Evolutionary conservation across 2,888 invertebrate genomes (phyloP).

Genomic region (Prenolepis imparis): DNA sequence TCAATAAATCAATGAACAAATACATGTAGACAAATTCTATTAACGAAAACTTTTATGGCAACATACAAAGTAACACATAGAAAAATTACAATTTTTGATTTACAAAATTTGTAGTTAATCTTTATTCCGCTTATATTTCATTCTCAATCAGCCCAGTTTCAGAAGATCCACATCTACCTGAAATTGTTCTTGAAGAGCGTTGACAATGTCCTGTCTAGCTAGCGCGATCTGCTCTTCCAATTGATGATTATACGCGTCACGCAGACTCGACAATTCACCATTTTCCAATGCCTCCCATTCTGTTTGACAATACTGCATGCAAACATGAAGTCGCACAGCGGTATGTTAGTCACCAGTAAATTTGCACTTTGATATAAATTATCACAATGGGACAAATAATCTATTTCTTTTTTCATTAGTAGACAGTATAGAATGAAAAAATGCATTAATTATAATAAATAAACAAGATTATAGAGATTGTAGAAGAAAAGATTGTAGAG

Average conservation of each 20-base stretch:
- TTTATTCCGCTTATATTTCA: slow-evolving; percentile 20
- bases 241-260: slow-evolving; percentile 82
- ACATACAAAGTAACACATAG: neutral
- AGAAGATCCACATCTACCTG: slow-evolving; percentile 88
- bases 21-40: neutral
- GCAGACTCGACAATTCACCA: slow-evolving; percentile 82
- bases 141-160: slow-evolving; percentile 11
- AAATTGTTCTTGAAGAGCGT: slow-evolving; percentile 91
- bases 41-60: neutral
- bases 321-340: slow-evolving; percentile 76
- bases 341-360: slow-evolving; percentile 72
- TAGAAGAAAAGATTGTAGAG: neutral
- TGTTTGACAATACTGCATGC: slow-evolving; percentile 85
- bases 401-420: neutral
- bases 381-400: neutral
- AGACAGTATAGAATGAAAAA: neutral
- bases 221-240: slow-evolving; percentile 89
- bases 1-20: neutral
- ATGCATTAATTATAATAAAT: slow-evolving; percentile 9
- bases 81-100: neutral
- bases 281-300: slow-evolving; percentile 82
- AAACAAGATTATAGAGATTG: neutral
- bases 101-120: slow-evolving; percentile 4
- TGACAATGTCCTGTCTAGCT: slow-evolving; percentile 90
- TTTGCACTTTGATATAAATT: slow-evolving; percentile 26